Conservation (phyloP, 2,888 invertebrate genomes). For the Sepiola atlantica region DNA sequence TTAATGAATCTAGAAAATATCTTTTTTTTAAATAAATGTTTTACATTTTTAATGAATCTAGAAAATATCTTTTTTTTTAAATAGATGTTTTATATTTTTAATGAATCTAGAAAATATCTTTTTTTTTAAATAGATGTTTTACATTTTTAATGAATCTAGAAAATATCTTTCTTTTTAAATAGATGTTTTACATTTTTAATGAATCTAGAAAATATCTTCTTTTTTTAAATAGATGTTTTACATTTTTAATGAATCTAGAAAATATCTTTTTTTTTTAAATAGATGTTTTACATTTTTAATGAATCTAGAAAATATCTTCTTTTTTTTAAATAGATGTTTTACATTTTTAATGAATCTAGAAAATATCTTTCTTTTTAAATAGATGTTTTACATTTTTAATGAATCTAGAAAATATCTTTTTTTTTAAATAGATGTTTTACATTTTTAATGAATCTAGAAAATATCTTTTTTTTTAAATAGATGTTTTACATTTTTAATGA, state of each 20-base stretch:
- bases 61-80: background rate
- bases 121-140: too few species aligned
- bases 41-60: background rate
- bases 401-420: background rate
- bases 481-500: too few species aligned
- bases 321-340: too few species aligned
- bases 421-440: too few species aligned
- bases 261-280: background rate
- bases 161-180: background rate
- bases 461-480: too few species aligned
- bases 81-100: too few species aligned
- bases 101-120: background rate
- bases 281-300: too few species aligned
- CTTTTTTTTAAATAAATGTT: too few species aligned
- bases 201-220: background rate
- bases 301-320: background rate
- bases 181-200: too few species aligned
- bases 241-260: background rate
- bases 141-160: background rate
- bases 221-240: too few species aligned
- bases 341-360: background rate
- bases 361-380: background rate
- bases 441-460: background rate
- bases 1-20: background rate
- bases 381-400: too few species aligned